Evolutionary conservation across 2,888 invertebrate species (phyloP), one percentile per base, ranked within the genome.

Genomic region (Phalera bucephala): DNA sequence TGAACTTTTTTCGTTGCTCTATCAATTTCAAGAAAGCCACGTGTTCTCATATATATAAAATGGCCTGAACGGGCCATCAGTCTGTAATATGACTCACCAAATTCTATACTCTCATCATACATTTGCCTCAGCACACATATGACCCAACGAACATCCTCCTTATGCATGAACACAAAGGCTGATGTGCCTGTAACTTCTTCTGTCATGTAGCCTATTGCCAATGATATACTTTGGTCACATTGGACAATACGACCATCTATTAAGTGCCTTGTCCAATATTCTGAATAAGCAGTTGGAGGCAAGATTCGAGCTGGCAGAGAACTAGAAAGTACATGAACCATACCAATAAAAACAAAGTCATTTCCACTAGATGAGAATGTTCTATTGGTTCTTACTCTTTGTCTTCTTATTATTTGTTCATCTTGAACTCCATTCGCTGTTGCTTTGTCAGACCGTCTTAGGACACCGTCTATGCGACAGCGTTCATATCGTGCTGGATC

Each of bases 151-250:
- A 95, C 95, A 86, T 97, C 97, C 55, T 97, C 96, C 70, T 93
- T 93, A 80, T 96, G 96, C 94, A 98, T 97, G 72, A 95, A 97
- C 36, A 93, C 93, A 79, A 97, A 98, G 6, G 97, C 97, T 47
- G 95, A 96, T 41, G 93, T 89, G n/a, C 97, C 97, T 6, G 94
- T 93, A 1, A 97, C 95, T 86, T 98, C 97, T 56, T 95, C 94
- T 7, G 95, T 94, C 93, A 97, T 93, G 70, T 96, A 96, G 2
- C 97, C 97, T 35, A 95, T 95, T 8, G 97, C 94, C 40, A 96
- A 87, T 4, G 97, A 96, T 68, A 97, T 96, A 68, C 97, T 93
- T 72, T 97, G 97, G 76, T 98, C 98, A 73, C 96, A 95, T 72
- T 95, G 96, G 31, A 97, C 94, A 52, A 98, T 97, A 29, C 95